Evolutionary conservation across 2,888 invertebrate genomes (phyloP).

Genomic region (Camponotus fellah): DNA sequence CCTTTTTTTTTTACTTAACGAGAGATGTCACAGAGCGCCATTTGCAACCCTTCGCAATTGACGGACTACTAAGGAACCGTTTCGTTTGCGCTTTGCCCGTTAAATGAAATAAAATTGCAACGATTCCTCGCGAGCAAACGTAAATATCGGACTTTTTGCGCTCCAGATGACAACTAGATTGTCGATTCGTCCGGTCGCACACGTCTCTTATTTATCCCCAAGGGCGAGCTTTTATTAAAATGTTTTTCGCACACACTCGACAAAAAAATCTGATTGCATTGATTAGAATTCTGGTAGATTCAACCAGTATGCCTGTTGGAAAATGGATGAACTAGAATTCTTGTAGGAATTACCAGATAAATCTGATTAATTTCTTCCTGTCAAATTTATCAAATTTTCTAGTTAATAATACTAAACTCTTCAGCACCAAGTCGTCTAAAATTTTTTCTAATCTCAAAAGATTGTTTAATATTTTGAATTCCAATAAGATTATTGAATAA

Average conservation of each 20-base stretch:
- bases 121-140: constrained; percentile 29
- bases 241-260: not conserved
- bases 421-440: too few relatives aligned
- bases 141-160: constrained; percentile 41
- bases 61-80: constrained; percentile 6
- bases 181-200: constrained; percentile 19
- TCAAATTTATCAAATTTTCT: too few relatives aligned
- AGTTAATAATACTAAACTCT: too few relatives aligned
- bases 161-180: constrained; percentile 47
- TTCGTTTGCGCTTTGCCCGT: constrained; percentile 25
- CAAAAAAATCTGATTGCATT: too few relatives aligned
- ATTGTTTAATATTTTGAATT: too few relatives aligned
- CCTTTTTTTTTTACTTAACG: constrained; percentile 9
- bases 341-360: too few relatives aligned
- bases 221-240: constrained; percentile 11
- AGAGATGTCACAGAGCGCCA: not conserved
- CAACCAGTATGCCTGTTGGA: too few relatives aligned
- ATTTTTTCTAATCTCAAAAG: too few relatives aligned
- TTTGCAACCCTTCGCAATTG: constrained; percentile 13
- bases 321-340: too few relatives aligned
- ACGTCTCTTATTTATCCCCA: constrained; percentile 1
- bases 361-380: too few relatives aligned
- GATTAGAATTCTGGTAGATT: too few relatives aligned
- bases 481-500: too few relatives aligned
- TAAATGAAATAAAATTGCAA: constrained; percentile 40